Percentiles rank a stretch among this genome's conserved stretches.
Evolutionary conservation across 2,113 vertebrate genomes (phyloP).

Genomic region (Pedionomus torquatus): DNA sequence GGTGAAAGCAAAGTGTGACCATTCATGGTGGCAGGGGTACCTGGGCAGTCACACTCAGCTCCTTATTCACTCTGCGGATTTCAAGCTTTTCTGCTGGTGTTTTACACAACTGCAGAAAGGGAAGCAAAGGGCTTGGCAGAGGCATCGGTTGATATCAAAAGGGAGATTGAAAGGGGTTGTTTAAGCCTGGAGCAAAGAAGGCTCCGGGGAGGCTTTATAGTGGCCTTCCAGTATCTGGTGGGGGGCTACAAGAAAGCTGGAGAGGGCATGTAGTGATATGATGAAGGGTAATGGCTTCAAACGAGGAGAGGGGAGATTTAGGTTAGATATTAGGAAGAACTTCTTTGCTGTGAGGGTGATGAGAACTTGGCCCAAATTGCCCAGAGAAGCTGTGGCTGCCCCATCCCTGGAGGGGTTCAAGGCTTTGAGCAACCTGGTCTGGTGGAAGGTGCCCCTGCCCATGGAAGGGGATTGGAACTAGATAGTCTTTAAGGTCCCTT

Average conservation of each 20-base stretch:
- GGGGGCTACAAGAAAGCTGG: background rate
- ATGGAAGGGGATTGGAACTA: background rate
- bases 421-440: background rate
- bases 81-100: background rate
- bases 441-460: background rate
- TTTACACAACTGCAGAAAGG: background rate
- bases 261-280: background rate
- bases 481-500: background rate
- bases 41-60: background rate
- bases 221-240: background rate
- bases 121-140: background rate
- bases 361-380: background rate
- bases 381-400: background rate
- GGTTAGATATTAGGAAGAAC: background rate
- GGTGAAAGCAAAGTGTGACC: background rate
- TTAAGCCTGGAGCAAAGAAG: background rate
- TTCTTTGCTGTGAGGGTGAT: background rate
- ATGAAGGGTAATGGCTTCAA: background rate
- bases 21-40: fast-evolving
- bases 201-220: background rate
- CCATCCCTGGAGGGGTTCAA: background rate
- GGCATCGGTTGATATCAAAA: background rate
- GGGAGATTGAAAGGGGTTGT: background rate
- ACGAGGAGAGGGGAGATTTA: background rate
- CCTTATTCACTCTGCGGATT: background rate